phyloP scores from a whole-genome alignment of 2,797 vertebrate species.

The Sebastes nivosus region DNA sequence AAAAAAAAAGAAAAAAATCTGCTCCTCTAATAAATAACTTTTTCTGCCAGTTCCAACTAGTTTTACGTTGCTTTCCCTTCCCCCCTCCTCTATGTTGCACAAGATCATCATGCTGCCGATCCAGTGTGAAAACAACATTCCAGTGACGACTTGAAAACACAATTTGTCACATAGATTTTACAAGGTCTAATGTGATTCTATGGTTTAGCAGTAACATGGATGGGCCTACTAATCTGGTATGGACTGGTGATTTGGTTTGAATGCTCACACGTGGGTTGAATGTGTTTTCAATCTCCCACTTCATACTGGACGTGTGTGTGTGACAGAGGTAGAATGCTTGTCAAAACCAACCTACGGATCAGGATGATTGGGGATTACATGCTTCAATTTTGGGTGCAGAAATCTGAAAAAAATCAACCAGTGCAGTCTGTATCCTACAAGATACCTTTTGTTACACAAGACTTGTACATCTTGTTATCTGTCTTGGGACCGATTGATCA shows the following conservation, averaged over 20 bases:
- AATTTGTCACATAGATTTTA: constrained; percentile 16
- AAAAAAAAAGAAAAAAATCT: background rate
- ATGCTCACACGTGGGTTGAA: constrained; percentile 8
- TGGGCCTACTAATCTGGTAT: constrained; percentile 7
- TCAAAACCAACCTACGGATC: constrained; percentile 16
- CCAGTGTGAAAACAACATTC: constrained; percentile 26
- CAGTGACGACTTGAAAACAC: background rate
- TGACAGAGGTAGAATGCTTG: background rate
- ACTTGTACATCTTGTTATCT: constrained; percentile 73
- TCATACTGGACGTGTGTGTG: constrained; percentile 1
- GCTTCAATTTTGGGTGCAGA: constrained; percentile 7
- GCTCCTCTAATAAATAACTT: background rate
- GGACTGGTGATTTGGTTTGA: constrained; percentile 23
- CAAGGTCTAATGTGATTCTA: constrained; percentile 5
- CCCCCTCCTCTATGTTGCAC: background rate
- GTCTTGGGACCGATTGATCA: constrained; percentile 73
- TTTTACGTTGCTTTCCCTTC: background rate
- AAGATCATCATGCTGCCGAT: background rate
- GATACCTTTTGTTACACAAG: constrained; percentile 63
- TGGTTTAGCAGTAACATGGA: background rate
- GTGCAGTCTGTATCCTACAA: constrained; percentile 43
- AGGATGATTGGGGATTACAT: constrained; percentile 4
- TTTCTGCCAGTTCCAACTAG: background rate
- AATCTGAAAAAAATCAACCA: constrained; percentile 33
- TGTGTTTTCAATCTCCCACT: constrained; percentile 14